A percentile compares a stretch with the other conserved stretches of the same genome.
Evolutionary conservation across 2,113 vertebrate genomes (phyloP).

Genomic region (Myrmecophaga tridactyla): DNA sequence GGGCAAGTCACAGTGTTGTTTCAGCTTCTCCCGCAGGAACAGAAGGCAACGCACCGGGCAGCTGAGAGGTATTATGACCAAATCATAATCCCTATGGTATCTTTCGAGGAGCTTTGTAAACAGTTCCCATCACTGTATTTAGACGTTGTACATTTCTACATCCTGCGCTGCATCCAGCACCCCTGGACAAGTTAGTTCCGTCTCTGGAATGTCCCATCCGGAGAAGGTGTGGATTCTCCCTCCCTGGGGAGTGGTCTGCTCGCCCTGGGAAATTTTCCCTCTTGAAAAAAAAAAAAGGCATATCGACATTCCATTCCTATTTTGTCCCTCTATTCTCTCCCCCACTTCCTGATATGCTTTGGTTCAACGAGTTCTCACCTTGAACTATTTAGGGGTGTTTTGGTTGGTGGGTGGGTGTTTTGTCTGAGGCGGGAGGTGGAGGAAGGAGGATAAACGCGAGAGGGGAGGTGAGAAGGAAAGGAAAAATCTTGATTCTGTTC

Average conservation of each 20-base stretch:
- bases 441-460: background rate
- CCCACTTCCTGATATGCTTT: background rate
- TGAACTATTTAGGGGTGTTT: background rate
- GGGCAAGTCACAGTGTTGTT: constrained; percentile 30
- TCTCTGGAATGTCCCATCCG: constrained; percentile 44
- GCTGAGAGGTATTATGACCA: background rate
- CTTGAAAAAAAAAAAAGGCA: background rate
- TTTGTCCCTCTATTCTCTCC: fast-evolving
- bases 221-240: background rate
- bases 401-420: background rate
- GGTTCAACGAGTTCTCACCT: background rate
- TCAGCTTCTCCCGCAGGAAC: constrained; percentile 28
- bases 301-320: background rate
- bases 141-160: background rate
- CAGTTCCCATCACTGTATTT: background rate
- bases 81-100: constrained; percentile 36
- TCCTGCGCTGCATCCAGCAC: background rate
- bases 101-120: background rate
- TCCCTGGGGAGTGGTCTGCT: background rate
- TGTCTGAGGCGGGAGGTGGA: background rate
- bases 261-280: background rate
- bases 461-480: background rate
- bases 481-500: background rate
- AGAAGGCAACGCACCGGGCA: background rate
- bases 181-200: background rate